Percentiles rank a stretch among this genome's conserved stretches.
Conservation (phyloP, 2,797 vertebrate species). For the Poecile montanus region DNA sequence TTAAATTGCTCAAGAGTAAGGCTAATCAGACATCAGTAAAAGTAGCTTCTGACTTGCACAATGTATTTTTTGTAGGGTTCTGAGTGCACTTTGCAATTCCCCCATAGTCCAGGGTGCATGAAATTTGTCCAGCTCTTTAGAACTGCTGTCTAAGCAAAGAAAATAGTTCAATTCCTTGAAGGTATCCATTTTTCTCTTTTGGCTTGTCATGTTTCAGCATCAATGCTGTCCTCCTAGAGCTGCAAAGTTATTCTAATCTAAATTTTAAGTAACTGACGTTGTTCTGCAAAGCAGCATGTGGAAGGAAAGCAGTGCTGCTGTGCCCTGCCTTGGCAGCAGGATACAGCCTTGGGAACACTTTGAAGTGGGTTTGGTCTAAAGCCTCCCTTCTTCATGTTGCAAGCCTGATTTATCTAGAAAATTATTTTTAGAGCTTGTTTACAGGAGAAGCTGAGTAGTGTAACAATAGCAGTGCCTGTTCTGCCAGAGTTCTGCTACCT, state of each 20-base stretch:
- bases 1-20: not conserved
- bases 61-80: not conserved
- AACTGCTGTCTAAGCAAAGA: not conserved
- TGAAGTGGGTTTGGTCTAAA: not conserved
- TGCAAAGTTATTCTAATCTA: not conserved
- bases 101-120: accelerated
- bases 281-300: not conserved
- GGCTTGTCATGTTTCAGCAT: not conserved
- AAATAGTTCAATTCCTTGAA: not conserved
- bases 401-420: not conserved
- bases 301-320: not conserved
- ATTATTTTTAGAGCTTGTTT: not conserved
- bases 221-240: not conserved
- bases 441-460: not conserved
- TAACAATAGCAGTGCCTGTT: not conserved
- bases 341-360: not conserved
- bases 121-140: not conserved
- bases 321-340: not conserved
- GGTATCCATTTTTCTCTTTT: not conserved
- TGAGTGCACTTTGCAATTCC: not conserved
- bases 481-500: not conserved
- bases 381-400: not conserved
- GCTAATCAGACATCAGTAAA: not conserved
- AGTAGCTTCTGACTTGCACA: not conserved
- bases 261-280: not conserved